These are phyloP conservation scores for Ooceraea biroi DNA, from an alignment of 1,140 invertebrate genomes.

Conservation along the genomic window DNA sequence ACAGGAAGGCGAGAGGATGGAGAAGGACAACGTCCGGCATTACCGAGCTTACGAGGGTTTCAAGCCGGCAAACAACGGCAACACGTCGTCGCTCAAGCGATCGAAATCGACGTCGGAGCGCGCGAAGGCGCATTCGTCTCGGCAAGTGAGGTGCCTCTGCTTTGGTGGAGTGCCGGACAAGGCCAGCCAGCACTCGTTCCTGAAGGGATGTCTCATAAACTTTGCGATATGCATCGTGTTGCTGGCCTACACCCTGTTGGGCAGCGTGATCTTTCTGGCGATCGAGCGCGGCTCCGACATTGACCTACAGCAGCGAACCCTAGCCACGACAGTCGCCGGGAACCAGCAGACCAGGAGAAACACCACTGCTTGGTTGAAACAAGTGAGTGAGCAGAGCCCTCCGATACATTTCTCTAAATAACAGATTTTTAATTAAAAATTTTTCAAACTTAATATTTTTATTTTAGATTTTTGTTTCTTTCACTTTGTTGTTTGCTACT, in stretches of 20 bases:
- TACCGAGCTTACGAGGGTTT: conserved; percentile 84
- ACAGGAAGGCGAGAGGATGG: conserved; percentile 71
- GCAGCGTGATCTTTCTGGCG: conserved; percentile 96
- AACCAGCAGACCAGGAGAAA: conserved; percentile 85
- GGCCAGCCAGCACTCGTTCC: conserved; percentile 88
- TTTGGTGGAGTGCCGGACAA: conserved; percentile 88
- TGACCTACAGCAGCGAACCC: conserved; percentile 88
- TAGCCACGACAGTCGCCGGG: conserved; percentile 88
- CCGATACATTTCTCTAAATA: neutral
- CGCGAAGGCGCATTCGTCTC: conserved; percentile 70
- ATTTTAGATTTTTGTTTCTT: too few species aligned
- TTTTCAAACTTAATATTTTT: neutral
- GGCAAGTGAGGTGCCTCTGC: conserved; percentile 88
- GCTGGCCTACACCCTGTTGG: conserved; percentile 95
- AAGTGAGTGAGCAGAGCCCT: conserved; percentile 75
- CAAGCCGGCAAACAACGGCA: conserved; percentile 85
- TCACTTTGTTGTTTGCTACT: too few species aligned
- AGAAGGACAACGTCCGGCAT: conserved; percentile 81
- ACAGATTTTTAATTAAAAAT: neutral
- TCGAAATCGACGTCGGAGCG: conserved; percentile 70
- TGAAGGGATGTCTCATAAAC: conserved; percentile 93
- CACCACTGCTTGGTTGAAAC: conserved; percentile 82
- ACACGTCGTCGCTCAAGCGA: conserved; percentile 85
- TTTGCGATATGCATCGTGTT: conserved; percentile 95
- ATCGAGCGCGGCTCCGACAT: conserved; percentile 92